Base-by-base conservation (phyloP, 2,797 vertebrate species). In the Tokudaia tokunoshimensis region DNA sequence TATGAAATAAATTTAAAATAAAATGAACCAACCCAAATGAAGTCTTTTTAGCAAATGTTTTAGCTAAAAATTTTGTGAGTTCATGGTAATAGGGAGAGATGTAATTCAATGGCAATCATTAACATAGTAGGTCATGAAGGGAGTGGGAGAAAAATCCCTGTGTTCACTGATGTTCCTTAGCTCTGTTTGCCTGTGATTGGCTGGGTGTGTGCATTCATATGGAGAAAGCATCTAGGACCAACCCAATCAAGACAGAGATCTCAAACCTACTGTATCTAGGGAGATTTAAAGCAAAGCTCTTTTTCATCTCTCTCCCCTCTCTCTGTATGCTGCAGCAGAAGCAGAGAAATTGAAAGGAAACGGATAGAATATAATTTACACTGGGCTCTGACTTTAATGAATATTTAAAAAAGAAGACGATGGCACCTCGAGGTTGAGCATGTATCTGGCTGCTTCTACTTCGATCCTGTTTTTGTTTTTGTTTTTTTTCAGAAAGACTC, bases 331-430 rank as follows among this genome's bases (percentile, higher is more conserved):
- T 47, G 20, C 37, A 72, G 34, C n/a, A 72, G 34, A 72, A 20
- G 34, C 34, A 72, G 14, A n/a, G 34, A 37, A 72, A 72, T 9
- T n/a, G 7, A 37, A 72, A 72, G 7, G 2, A 72, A 9, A 19
- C 7, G 1, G 15, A 70, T 70, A 37, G 9, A 29, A 29, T 1
- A 20, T n/a, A 72, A 8, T 37, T 72, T 72, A 37, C 20, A 20
- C 15, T 72, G n/a, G 17, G 8, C 19, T 74, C 3, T 41, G 8
- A 3, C 8, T 74, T 9, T 20, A 74, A 41, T 41, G 3, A 20
- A 11, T 9, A 22, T 3, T 3, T 22, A 10, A 4, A 4, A 41
- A 74, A 41, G 0, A 8, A 74, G 17, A 3, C n/a, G 22, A 37
- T 11, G 9, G 8, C 9, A 41, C 70, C 65, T 74, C 9, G 9